Evolutionary conservation across 2,797 vertebrate genomes (phyloP), one percentile per base, ranked within the genome.

Genomic region (Crossoptilon crossoptilon): DNA sequence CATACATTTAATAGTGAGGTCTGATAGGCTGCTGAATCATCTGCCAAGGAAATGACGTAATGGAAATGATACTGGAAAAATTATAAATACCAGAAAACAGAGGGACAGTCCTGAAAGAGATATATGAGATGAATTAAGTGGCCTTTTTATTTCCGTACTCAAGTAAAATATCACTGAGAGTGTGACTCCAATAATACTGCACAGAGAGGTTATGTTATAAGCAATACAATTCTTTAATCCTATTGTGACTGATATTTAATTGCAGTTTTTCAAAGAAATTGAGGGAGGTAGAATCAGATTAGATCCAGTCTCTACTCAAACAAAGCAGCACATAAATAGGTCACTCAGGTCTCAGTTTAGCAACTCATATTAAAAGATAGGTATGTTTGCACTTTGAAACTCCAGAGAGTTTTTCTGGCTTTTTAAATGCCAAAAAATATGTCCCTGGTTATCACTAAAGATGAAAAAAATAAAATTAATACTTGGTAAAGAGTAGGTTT

Each of bases 291-390:
- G 73, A 93, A 83, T 48, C 91, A 91, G 85, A 96, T 95, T 93
- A 96, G 88, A 92, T 84, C 48, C 91, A 72, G 93, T n/a, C 94
- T 90, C 93, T 64, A 67, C 74, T 93, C 87, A 92, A 93, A 94
- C 79, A 93, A 96, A 96, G 94, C 79, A 59, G 94, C 63, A 95
- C 89, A 95, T 91, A 95, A 95, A 94, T 89, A 93, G 79, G 84
- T 92, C 80, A 84, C 84, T 91, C 89, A 92, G 87, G 89, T 92
- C 91, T 85, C 90, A 58, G 67, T 94, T 93, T 94, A 93, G 94
- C 88, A 84, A 79, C 68, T 53, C 87, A 91, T 72, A 76, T 91
- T 90, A 90, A 88, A 93, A 90, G 88, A 93, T 58, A 82, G 83
- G 62, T 82, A 90, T 90, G 89, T 93, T 95, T 93, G 94, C 87